Conservation (phyloP, 2,797 vertebrate species). For the Anolis apletophallus region DNA sequence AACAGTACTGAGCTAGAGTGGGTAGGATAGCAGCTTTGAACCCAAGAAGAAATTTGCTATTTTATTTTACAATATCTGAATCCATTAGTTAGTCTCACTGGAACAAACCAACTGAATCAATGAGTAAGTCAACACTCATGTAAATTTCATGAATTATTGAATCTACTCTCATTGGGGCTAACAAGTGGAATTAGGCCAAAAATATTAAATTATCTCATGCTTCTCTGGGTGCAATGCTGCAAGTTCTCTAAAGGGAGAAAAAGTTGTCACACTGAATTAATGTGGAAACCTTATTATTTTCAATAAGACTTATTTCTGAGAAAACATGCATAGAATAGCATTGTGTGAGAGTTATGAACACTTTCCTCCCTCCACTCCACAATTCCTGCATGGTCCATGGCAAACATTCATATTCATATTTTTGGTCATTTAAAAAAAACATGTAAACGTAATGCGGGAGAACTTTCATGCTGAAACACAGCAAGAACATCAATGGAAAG, state of each 20-base stretch:
- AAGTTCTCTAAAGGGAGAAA: not conserved
- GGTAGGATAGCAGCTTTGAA: too few species aligned
- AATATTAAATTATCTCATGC: too few species aligned
- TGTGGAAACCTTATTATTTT: not conserved
- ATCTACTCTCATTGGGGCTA: too few species aligned
- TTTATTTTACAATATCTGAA: too few species aligned
- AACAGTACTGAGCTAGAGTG: too few species aligned
- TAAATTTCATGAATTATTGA: too few species aligned
- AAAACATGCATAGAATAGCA: not conserved
- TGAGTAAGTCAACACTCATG: too few species aligned
- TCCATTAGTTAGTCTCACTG: too few species aligned
- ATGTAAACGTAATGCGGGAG: slow-evolving; percentile 54
- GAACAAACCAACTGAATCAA: too few species aligned
- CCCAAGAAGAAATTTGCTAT: too few species aligned
- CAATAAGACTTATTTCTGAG: not conserved
- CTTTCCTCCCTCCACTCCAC: slow-evolving; percentile 13
- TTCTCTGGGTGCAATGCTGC: not conserved
- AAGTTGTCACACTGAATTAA: not conserved
- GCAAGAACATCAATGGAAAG: slow-evolving; percentile 68
- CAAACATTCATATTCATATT: slow-evolving; percentile 5
- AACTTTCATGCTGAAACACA: slow-evolving; percentile 63
- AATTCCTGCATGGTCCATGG: slow-evolving; percentile 62
- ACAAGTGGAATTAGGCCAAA: too few species aligned
- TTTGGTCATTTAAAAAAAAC: slow-evolving; percentile 52
- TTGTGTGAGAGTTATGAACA: not conserved